Evolutionary conservation across 1,140 invertebrate genomes (phyloP).

Genomic region (Cyrtorhinus lividipennis): DNA sequence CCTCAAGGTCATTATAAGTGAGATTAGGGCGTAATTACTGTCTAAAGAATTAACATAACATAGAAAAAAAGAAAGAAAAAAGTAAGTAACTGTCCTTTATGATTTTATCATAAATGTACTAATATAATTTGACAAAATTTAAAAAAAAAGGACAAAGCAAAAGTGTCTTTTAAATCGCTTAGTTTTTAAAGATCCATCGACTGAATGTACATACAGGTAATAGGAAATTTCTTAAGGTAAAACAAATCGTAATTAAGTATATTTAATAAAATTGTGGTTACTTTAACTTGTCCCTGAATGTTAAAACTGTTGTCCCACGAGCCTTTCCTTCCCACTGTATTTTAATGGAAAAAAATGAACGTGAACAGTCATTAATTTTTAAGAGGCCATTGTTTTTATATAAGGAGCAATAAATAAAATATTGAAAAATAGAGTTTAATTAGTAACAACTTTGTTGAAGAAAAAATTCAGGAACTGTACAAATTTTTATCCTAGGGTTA

Average conservation of each 20-base stretch:
- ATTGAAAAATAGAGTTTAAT: slow-evolving; percentile 22
- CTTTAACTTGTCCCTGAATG: slow-evolving; percentile 27
- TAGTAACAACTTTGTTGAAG: slow-evolving; percentile 23
- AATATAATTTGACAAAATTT: slow-evolving; percentile 12
- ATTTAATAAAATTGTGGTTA: slow-evolving; percentile 24
- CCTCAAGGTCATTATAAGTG: slow-evolving; percentile 24
- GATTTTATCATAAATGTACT: slow-evolving; percentile 22
- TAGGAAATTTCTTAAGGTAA: slow-evolving; percentile 27
- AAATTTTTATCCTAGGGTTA: slow-evolving; percentile 25
- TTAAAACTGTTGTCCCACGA: slow-evolving; percentile 20
- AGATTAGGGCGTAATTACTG: slow-evolving; percentile 26
- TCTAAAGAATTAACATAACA: slow-evolving; percentile 19
- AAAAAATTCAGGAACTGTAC: slow-evolving; percentile 24
- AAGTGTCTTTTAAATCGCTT: slow-evolving; percentile 26
- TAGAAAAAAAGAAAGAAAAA: slow-evolving; percentile 14
- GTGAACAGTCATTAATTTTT: slow-evolving; percentile 26
- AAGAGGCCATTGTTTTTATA: slow-evolving; percentile 26
- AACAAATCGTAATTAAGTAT: slow-evolving; percentile 24
- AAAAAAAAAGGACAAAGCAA: slow-evolving; percentile 23
- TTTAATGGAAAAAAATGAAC: slow-evolving; percentile 21
- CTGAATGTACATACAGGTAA: slow-evolving; percentile 28
- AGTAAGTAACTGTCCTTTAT: slow-evolving; percentile 22
- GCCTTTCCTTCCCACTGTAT: slow-evolving; percentile 22
- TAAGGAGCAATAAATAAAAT: slow-evolving; percentile 25
- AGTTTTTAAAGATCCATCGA: slow-evolving; percentile 26